Percentiles rank a stretch among this genome's conserved stretches.
phyloP scores from a whole-genome alignment of 1,140 invertebrate genomes.

The Sinella curviseta region DNA sequence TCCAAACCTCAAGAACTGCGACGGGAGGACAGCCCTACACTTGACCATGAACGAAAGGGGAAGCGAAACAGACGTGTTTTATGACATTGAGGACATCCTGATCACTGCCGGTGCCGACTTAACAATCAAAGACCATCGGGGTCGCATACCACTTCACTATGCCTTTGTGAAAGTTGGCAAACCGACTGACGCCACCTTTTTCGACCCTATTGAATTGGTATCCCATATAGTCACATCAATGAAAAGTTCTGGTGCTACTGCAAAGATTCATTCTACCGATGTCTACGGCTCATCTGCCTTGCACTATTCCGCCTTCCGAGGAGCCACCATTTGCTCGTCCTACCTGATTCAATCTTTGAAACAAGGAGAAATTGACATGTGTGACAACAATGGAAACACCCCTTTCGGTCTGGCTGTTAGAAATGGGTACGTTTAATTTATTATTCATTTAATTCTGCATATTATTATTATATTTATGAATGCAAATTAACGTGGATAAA shows the following conservation, averaged over 20 bases:
- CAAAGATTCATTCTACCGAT: constrained; percentile 55
- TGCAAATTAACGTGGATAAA: too few relatives aligned
- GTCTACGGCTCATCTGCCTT: constrained; percentile 55
- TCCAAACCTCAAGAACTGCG: constrained; percentile 52
- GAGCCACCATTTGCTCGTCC: constrained; percentile 57
- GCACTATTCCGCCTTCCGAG: constrained; percentile 58
- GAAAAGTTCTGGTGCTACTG: constrained; percentile 40
- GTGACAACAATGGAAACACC: constrained; percentile 58
- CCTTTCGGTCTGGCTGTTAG: constrained; percentile 58
- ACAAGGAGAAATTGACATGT: constrained; percentile 51
- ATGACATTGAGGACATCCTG: constrained; percentile 52
- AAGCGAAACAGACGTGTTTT: constrained; percentile 53
- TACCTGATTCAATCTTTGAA: neutral
- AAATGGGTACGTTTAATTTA: too few relatives aligned
- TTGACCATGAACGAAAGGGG: constrained; percentile 54
- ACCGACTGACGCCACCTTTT: constrained; percentile 43
- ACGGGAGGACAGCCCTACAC: constrained; percentile 55
- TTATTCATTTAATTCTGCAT: too few relatives aligned
- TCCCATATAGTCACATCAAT: constrained; percentile 53
- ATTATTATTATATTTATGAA: too few relatives aligned
- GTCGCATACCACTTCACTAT: constrained; percentile 57
- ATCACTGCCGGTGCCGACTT: constrained; percentile 50
- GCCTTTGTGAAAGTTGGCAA: constrained; percentile 55
- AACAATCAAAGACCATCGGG: constrained; percentile 47
- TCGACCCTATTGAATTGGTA: constrained; percentile 59